A percentile compares a stretch with the other conserved stretches of the same genome.
Conservation (phyloP, 2,113 vertebrate genomes). For the Muscicapa adusta region DNA sequence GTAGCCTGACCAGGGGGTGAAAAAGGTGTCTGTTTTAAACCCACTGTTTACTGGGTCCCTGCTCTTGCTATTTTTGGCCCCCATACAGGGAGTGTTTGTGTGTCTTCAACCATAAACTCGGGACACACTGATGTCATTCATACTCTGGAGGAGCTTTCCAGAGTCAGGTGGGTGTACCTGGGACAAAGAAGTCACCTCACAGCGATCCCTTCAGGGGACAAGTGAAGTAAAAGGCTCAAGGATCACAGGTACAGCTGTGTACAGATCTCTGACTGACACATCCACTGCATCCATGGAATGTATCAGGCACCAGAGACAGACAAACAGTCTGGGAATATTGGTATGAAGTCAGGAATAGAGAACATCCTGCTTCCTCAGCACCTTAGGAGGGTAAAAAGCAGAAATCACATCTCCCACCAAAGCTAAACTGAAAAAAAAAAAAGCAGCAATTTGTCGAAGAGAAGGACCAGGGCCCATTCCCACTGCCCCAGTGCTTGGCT, state of each 20-base stretch:
- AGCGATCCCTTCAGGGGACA: rapidly evolving
- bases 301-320: neutral
- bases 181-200: neutral
- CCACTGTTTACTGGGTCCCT: neutral
- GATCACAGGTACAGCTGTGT: neutral
- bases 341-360: neutral
- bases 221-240: neutral
- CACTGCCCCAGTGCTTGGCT: rapidly evolving
- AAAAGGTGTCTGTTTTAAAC: neutral
- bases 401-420: neutral
- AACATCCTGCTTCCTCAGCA: neutral
- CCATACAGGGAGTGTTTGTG: neutral
- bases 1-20: neutral
- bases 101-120: neutral
- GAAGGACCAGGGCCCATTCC: neutral
- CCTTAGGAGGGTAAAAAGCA: neutral
- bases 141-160: neutral
- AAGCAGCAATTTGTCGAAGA: neutral
- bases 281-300: neutral
- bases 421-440: neutral
- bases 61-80: neutral
- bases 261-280: neutral
- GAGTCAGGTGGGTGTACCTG: neutral
- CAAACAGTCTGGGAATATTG: neutral
- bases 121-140: slow-evolving; percentile 6